Evolutionary conservation across 2,113 vertebrate genomes (phyloP).

Genomic region (Campylorhamphus procurvoides): DNA sequence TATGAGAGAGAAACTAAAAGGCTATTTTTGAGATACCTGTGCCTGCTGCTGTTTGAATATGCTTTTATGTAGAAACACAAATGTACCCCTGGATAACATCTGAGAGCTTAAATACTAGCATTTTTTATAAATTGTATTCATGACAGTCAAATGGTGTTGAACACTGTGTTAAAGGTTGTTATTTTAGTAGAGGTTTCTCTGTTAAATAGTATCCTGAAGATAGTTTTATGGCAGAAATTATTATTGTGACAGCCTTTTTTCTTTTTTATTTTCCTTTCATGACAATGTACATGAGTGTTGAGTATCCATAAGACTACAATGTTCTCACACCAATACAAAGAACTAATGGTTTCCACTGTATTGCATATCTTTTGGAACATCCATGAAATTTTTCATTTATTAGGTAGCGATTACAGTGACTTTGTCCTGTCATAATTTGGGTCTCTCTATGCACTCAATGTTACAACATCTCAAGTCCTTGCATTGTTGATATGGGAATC

Average conservation of each 20-base stretch:
- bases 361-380: neutral
- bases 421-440: neutral
- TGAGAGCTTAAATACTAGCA: neutral
- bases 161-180: neutral
- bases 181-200: neutral
- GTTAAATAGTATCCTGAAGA: neutral
- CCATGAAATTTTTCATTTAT: neutral
- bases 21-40: neutral
- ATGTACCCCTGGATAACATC: neutral
- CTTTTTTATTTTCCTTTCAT: neutral
- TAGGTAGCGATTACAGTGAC: neutral
- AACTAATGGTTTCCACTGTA: neutral
- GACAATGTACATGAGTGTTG: neutral
- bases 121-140: neutral
- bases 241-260: neutral
- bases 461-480: neutral
- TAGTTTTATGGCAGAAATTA: neutral
- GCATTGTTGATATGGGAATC: neutral
- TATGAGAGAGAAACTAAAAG: conserved; percentile 14
- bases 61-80: neutral
- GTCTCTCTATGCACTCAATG: neutral
- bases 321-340: neutral
- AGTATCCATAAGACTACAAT: neutral
- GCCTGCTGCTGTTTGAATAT: neutral
- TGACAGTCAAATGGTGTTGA: neutral